Evolutionary conservation across 2,113 vertebrate species (phyloP).

Genomic region (Clinocottus analis): DNA sequence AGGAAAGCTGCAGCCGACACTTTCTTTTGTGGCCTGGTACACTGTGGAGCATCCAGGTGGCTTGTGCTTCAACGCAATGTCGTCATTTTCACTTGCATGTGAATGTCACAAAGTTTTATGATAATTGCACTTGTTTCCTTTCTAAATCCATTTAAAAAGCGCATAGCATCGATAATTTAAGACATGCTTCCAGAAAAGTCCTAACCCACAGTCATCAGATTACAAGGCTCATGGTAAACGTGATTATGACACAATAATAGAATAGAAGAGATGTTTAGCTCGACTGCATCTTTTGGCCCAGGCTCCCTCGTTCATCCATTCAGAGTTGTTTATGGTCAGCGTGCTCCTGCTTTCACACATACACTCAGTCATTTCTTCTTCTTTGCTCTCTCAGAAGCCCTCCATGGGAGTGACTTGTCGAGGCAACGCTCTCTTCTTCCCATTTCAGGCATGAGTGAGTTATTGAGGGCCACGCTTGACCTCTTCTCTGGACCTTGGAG

Average conservation of each 20-base stretch:
- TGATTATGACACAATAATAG: not conserved
- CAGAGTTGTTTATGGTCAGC: not conserved
- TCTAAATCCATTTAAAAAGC: not conserved
- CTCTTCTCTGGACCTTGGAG: not conserved
- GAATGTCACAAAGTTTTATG: not conserved
- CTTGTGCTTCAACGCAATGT: not conserved
- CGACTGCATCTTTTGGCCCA: not conserved
- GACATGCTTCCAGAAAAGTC: not conserved
- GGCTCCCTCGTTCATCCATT: not conserved
- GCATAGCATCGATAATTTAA: not conserved
- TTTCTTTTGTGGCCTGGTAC: not conserved
- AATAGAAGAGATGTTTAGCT: not conserved
- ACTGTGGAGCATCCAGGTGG: not conserved
- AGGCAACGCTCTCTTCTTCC: conserved; percentile 25
- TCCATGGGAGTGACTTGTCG: conserved; percentile 13
- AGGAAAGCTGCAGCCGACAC: too few relatives aligned
- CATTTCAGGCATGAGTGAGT: conserved; percentile 66
- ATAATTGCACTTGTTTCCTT: not conserved
- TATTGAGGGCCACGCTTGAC: conserved; percentile 47
- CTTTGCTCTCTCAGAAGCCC: conserved; percentile 1
- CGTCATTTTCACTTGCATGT: not conserved
- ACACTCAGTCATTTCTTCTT: not conserved
- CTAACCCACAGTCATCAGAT: not conserved
- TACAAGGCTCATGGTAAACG: not conserved
- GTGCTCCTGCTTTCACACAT: not conserved